Evolutionary conservation across 2,113 vertebrate species (phyloP).

Genomic region (Pycnonotus jocosus): DNA sequence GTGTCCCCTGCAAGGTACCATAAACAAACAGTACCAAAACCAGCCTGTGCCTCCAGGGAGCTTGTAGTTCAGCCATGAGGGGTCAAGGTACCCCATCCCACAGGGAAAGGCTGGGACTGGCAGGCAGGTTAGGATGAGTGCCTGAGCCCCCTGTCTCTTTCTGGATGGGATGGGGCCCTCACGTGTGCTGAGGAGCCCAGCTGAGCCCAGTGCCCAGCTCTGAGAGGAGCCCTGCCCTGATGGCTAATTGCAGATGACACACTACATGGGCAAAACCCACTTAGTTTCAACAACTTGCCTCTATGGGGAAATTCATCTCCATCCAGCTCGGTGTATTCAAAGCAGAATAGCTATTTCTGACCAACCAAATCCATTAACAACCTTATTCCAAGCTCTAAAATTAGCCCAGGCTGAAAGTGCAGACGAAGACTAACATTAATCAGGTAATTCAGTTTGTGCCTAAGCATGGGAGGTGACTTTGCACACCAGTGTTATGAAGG

Average conservation of each 20-base stretch:
- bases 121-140: neutral
- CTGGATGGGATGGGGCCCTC: fast-evolving
- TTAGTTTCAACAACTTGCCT: neutral
- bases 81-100: neutral
- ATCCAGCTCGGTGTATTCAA: neutral
- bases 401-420: neutral
- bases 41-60: neutral
- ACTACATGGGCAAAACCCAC: neutral
- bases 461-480: neutral
- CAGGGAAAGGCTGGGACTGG: neutral
- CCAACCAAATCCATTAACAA: neutral
- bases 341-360: slow-evolving; percentile 33
- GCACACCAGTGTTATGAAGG: neutral
- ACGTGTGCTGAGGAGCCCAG: fast-evolving
- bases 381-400: neutral
- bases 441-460: neutral
- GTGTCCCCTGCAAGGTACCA: neutral
- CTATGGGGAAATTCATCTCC: neutral
- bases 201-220: neutral
- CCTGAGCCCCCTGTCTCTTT: fast-evolving
- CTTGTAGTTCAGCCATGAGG: fast-evolving
- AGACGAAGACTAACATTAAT: neutral
- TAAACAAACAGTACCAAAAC: neutral
- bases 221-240: neutral
- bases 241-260: neutral